Conservation (phyloP, 2,113 vertebrate species). For the Grallaria varia region DNA sequence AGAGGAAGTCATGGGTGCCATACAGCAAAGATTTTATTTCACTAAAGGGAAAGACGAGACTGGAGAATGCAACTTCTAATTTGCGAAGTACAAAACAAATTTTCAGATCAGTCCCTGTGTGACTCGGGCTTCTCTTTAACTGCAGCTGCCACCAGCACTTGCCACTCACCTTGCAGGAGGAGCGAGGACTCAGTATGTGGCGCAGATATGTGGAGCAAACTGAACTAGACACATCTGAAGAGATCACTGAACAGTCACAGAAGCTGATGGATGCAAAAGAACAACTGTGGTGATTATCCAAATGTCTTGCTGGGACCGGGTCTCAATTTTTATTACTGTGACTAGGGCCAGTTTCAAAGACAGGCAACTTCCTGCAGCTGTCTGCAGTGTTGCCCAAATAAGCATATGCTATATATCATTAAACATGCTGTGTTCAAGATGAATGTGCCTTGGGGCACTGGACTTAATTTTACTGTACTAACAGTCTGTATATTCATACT, state of each 20-base stretch:
- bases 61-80: neutral
- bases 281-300: neutral
- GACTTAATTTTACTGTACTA: neutral
- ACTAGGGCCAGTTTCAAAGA: neutral
- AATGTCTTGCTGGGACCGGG: neutral
- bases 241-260: neutral
- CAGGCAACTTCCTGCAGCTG: neutral
- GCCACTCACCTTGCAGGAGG: neutral
- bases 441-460: fast-evolving
- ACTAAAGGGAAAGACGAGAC: neutral
- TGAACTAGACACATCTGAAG: neutral
- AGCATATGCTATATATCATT: neutral
- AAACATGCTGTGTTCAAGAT: neutral
- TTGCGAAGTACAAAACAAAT: neutral
- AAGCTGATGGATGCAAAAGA: neutral
- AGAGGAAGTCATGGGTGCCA: neutral
- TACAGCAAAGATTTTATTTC: neutral
- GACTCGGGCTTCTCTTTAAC: neutral
- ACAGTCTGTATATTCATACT: neutral
- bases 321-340: neutral
- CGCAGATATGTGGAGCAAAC: neutral
- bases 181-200: neutral
- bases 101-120: neutral
- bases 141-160: neutral
- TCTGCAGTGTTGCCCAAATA: neutral